Base-by-base conservation (phyloP, 2,113 vertebrate genomes). In the Psittacula cyanocephala region DNA sequence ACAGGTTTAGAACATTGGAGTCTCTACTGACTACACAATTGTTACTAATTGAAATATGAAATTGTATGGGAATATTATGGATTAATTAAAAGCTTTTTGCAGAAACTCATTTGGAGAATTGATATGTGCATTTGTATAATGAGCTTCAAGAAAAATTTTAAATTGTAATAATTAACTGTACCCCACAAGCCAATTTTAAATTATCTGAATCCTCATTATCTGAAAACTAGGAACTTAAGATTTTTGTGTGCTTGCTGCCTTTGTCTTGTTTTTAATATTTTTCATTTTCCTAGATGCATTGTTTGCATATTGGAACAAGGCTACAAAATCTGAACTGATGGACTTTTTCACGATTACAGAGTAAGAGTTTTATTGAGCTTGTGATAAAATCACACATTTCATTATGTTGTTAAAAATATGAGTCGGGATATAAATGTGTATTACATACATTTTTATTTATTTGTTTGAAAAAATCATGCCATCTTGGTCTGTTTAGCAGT, bases 301-400 rank as follows among this genome's bases (percentile, higher is more conserved):
- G 92, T 99, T 99, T 97, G 99, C 99, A 0, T 99, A 99, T 86
- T 99, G 99, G 99, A 99, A 99, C 97, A 99, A 99, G 96, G 98
- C 99, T 87, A 98, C 99, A 24, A 97, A 99, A 70, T 97, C 99
- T 74, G 99, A 99, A 81, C 97, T 99, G 41, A 99, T 99, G 99
- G 99, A 99, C 93, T 99, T 99, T 97, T 99, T 99, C 97, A 99
- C 98, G 1, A 98, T 99, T 88, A 97, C 99, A 50, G 99, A 99
- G 99, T 99, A 98, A 99, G 99, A 97, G 46, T 15, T 75, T 70
- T 74, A 5, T 79, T 86, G 65, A 86, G 49, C 27, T 93, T 89
- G 49, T 53, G n/a, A 52, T 50, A 44, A 86, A 88, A 14, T 39
- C 20, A 1, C 67, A 33, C 6, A 1, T 85, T 92, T 79, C 2